These are phyloP conservation scores for Drosophila colorata DNA, from an alignment of 2,888 invertebrate genomes.

Conservation along the genomic window DNA sequence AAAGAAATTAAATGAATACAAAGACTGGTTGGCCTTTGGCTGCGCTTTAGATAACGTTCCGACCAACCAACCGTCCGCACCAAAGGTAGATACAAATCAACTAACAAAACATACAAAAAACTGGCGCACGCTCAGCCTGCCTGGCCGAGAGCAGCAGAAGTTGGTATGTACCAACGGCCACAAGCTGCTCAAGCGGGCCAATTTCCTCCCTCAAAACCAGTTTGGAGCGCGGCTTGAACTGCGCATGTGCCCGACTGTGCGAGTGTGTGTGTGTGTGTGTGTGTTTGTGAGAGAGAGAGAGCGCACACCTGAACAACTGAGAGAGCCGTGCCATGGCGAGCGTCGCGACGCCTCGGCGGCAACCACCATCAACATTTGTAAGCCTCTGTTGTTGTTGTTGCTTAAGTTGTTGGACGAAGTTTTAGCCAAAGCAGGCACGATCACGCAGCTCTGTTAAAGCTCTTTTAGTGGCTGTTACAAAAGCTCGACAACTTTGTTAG, in stretches of 20 bases:
- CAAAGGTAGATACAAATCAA: conserved; percentile 82
- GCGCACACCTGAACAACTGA: conserved; percentile 19
- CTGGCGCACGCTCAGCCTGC: conserved; percentile 67
- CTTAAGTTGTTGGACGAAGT: conserved; percentile 22
- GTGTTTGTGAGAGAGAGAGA: conserved; percentile 9
- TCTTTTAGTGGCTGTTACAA: conserved; percentile 17
- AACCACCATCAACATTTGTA: conserved; percentile 37
- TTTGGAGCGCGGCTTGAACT: conserved; percentile 76
- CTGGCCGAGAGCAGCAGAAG: conserved; percentile 54
- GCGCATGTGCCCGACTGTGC: conserved; percentile 64
- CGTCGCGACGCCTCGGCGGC: conserved; percentile 13
- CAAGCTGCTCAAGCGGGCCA: conserved; percentile 49
- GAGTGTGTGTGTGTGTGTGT: conserved; percentile 3
- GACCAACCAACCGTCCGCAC: conserved; percentile 79
- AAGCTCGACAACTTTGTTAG: background rate
- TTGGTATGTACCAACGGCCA: conserved; percentile 66
- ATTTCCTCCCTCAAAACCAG: conserved; percentile 82
- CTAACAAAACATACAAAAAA: conserved; percentile 64
- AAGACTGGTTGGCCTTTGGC: conserved; percentile 71
- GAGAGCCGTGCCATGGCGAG: conserved; percentile 47
- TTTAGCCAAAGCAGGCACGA: conserved; percentile 25
- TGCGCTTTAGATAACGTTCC: conserved; percentile 66
- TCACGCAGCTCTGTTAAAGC: conserved; percentile 29
- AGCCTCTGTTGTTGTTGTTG: conserved; percentile 32
- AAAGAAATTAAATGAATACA: conserved; percentile 45